Evolutionary conservation across 2,797 vertebrate species (phyloP).

Genomic region (Diceros bicornis): DNA sequence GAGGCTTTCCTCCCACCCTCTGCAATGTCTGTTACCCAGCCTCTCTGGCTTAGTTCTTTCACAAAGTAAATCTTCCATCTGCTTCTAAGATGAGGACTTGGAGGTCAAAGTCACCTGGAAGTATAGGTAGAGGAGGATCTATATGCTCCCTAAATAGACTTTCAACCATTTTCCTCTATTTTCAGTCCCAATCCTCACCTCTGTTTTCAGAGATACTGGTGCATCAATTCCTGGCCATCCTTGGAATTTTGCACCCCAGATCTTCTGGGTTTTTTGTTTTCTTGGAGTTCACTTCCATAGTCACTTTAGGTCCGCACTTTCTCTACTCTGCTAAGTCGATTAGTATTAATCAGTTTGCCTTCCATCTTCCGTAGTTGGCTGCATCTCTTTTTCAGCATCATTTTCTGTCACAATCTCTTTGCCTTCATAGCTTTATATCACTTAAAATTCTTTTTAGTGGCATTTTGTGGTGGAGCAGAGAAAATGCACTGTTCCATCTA

Average conservation of each 20-base stretch:
- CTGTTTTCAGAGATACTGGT: background rate
- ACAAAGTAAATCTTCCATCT: background rate
- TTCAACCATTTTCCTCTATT: background rate
- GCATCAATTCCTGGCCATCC: background rate
- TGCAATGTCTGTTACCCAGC: background rate
- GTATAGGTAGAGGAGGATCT: background rate
- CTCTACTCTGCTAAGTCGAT: background rate
- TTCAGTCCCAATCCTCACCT: background rate
- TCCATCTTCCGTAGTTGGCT: background rate
- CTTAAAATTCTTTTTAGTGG: background rate
- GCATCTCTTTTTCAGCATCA: background rate
- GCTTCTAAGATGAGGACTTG: background rate
- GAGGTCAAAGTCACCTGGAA: background rate
- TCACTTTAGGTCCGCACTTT: background rate
- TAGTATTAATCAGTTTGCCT: background rate
- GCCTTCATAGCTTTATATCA: background rate
- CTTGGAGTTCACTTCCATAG: background rate
- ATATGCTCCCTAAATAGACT: background rate
- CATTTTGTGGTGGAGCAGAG: conserved; percentile 1
- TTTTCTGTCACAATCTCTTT: background rate
- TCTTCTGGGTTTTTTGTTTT: background rate
- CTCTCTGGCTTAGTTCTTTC: background rate
- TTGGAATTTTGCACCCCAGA: background rate
- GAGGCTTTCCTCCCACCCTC: background rate
- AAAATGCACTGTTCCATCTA: background rate